phyloP scores from a whole-genome alignment of 2,888 invertebrate species.

The Lasioglossum calceatum region DNA sequence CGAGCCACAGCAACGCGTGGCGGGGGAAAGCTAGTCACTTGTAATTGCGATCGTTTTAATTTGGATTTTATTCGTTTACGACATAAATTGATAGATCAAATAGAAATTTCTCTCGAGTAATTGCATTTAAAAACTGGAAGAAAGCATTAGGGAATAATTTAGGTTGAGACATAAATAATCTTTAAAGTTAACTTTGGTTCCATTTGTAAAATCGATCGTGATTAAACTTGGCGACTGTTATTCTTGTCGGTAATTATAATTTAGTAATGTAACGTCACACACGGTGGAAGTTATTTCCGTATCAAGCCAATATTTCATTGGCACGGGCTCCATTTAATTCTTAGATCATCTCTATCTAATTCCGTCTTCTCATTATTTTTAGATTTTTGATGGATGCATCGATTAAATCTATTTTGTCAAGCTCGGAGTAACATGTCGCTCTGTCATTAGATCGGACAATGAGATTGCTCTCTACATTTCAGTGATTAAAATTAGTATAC shows the following conservation, averaged over 20 bases:
- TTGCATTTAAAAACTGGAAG: background rate
- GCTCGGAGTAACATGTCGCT: background rate
- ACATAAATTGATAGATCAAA: too few species aligned
- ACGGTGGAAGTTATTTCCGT: slow-evolving; percentile 4
- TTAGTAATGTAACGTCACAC: background rate
- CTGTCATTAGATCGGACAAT: background rate
- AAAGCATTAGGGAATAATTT: background rate
- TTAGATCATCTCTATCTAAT: slow-evolving; percentile 1
- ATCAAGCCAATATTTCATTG: background rate
- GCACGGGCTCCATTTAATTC: background rate
- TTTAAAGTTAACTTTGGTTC: background rate
- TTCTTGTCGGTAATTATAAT: background rate
- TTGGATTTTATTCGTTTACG: too few species aligned
- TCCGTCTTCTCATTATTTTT: slow-evolving; percentile 1
- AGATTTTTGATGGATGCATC: background rate
- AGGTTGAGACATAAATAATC: background rate
- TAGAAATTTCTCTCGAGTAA: too few species aligned
- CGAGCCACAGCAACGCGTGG: too few species aligned
- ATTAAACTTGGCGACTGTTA: background rate
- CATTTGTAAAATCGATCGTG: background rate
- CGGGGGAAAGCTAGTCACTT: too few species aligned
- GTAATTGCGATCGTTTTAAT: too few species aligned
- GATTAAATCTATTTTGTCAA: background rate
- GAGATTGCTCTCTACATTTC: background rate
- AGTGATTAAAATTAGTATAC: background rate